A percentile compares a stretch with the other conserved stretches of the same genome.
These are phyloP conservation scores for Myiopsitta monachus DNA, from an alignment of 2,113 vertebrate species.

Conservation along the genomic window DNA sequence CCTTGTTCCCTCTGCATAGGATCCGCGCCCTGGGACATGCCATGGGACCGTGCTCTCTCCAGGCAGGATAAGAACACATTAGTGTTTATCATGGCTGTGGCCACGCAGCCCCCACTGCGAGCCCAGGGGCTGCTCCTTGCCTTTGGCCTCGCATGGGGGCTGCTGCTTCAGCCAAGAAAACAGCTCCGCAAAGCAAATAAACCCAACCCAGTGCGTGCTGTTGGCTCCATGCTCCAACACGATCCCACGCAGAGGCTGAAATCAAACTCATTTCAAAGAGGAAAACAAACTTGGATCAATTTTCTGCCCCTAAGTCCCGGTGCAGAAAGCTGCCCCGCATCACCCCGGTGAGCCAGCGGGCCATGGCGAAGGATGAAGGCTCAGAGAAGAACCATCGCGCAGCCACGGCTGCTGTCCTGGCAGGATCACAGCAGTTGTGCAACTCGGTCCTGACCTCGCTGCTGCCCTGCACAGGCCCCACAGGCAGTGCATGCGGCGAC, in stretches of 20 bases:
- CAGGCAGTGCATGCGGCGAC: background rate
- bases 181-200: constrained; percentile 22
- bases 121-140: background rate
- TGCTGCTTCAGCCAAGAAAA: constrained; percentile 32
- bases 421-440: background rate
- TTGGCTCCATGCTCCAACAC: background rate
- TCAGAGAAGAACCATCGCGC: background rate
- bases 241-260: constrained; percentile 23
- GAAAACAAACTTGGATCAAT: background rate
- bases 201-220: background rate
- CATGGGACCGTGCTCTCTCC: rapidly evolving
- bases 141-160: background rate
- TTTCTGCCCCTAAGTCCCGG: background rate
- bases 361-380: background rate
- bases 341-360: background rate
- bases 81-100: constrained; percentile 1
- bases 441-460: background rate
- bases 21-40: background rate
- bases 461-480: background rate
- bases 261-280: background rate
- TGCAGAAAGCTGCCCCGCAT: background rate
- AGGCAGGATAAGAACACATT: background rate
- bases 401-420: background rate
- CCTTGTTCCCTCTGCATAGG: background rate
- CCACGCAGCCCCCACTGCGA: background rate